phyloP scores from a whole-genome alignment of 1,140 invertebrate genomes.

The Trachelipus rathkii region DNA sequence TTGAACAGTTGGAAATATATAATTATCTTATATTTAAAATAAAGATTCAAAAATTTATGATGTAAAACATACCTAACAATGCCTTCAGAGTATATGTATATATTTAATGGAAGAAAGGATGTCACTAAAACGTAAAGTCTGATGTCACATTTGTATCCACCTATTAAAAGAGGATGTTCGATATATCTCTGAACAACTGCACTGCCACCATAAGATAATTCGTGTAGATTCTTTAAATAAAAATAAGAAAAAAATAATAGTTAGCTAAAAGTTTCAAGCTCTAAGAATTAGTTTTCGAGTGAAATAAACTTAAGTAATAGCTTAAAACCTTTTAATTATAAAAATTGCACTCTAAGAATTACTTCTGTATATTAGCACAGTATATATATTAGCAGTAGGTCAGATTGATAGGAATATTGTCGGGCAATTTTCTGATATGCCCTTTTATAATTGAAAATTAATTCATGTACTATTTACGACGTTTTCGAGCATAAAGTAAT shows the following conservation, averaged over 20 bases:
- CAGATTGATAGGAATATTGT: too few species aligned
- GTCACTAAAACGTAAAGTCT: constrained; percentile 78
- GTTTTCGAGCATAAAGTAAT: too few species aligned
- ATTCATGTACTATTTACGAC: too few species aligned
- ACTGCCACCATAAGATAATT: constrained; percentile 64
- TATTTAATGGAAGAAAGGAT: constrained; percentile 71
- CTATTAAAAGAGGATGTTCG: constrained; percentile 75
- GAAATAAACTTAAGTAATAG: too few species aligned
- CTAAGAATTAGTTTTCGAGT: too few species aligned
- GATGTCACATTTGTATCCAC: constrained; percentile 76
- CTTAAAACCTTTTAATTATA: too few species aligned
- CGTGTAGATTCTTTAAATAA: constrained; percentile 64
- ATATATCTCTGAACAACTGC: constrained; percentile 78
- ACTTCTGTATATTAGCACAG: too few species aligned
- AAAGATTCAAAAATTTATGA: not conserved
- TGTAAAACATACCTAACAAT: constrained; percentile 62
- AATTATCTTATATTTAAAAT: not conserved
- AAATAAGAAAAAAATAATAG: constrained; percentile 31
- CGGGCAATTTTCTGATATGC: too few species aligned
- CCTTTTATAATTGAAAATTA: too few species aligned
- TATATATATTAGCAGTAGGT: too few species aligned
- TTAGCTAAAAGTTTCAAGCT: not conserved
- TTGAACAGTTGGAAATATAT: not conserved
- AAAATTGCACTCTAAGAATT: too few species aligned
- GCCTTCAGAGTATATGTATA: constrained; percentile 77